phyloP scores from a whole-genome alignment of 2,888 invertebrate genomes.

The Erebia palarica region DNA sequence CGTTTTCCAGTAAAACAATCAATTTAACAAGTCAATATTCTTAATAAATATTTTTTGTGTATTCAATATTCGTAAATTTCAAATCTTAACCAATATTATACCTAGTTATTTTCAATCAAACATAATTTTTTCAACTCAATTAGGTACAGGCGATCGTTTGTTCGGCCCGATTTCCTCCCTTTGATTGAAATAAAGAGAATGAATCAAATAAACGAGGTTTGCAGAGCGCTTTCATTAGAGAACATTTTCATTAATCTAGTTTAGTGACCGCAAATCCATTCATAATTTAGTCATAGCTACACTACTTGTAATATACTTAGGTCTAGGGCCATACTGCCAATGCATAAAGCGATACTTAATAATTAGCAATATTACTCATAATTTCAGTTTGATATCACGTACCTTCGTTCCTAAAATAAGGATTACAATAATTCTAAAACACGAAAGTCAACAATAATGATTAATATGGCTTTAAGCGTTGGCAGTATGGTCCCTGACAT shows the following conservation, averaged over 20 bases:
- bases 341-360: no score
- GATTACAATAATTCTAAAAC: no score
- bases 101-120: slow-evolving; percentile 41
- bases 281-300: background rate
- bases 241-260: slow-evolving; percentile 13
- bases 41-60: no score
- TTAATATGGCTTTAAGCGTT: no score
- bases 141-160: slow-evolving; percentile 61
- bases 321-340: background rate
- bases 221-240: slow-evolving; percentile 40
- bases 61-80: slow-evolving; percentile 5
- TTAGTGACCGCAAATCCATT: slow-evolving; percentile 8
- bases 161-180: slow-evolving; percentile 62
- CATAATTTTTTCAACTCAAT: slow-evolving; percentile 60
- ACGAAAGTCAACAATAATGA: no score
- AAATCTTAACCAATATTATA: slow-evolving; percentile 2
- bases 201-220: slow-evolving; percentile 64
- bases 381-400: no score
- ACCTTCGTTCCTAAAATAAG: no score
- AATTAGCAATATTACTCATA: no score
- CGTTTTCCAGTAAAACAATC: no score
- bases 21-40: background rate
- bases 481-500: no score
- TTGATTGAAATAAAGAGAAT: slow-evolving; percentile 60
- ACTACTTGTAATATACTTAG: background rate